A percentile compares a stretch with the other conserved stretches of the same genome.
Evolutionary conservation across 2,113 vertebrate species (phyloP).

Genomic region (Cebus imitator): DNA sequence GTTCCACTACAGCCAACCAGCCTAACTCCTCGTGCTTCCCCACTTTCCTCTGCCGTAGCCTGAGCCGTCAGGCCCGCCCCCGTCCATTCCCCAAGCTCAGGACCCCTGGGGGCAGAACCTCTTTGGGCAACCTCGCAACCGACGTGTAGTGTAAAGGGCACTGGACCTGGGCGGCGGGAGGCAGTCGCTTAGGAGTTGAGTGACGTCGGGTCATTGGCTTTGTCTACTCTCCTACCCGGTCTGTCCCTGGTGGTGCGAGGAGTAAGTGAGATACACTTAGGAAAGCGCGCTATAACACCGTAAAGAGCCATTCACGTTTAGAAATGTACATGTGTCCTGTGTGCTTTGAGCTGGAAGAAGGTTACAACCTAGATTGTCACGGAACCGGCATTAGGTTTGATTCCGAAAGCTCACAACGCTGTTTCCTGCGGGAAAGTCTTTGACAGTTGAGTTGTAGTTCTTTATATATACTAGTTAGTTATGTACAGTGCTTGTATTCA

Average conservation of each 20-base stretch:
- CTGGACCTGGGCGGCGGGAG: not conserved
- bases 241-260: not conserved
- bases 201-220: not conserved
- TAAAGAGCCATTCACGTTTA: accelerated
- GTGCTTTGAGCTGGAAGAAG: not conserved
- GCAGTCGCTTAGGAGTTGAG: not conserved
- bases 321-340: not conserved
- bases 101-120: accelerated
- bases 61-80: not conserved
- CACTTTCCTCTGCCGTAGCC: not conserved
- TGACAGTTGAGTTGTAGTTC: not conserved
- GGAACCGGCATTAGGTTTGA: not conserved
- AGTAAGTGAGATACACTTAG: accelerated
- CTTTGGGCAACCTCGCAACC: accelerated
- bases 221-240: too few relatives aligned
- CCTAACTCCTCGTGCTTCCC: not conserved
- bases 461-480: not conserved
- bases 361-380: not conserved
- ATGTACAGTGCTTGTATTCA: not conserved
- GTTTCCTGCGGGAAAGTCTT: not conserved
- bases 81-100: not conserved
- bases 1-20: accelerated
- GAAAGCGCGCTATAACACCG: not conserved
- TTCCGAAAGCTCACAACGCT: not conserved
- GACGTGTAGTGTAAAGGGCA: accelerated